phyloP scores from a whole-genome alignment of 2,113 vertebrate species.

The Dissostichus mawsoni region DNA sequence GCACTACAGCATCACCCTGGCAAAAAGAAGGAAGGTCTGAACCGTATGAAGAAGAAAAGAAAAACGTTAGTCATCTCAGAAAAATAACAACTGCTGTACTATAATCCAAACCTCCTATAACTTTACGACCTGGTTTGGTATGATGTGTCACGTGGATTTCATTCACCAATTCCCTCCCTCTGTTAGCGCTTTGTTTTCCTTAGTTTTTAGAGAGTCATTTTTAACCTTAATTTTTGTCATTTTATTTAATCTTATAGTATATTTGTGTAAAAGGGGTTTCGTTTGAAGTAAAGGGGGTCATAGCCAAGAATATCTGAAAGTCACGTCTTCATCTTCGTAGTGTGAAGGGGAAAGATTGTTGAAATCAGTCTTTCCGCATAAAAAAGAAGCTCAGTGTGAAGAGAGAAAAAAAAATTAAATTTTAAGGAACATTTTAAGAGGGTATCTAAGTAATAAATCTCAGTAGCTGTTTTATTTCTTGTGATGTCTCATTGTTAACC shows the following conservation, averaged over 20 bases:
- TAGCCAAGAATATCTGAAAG: slow-evolving; percentile 88
- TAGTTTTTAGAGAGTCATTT: slow-evolving; percentile 67
- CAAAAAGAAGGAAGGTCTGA: slow-evolving; percentile 84
- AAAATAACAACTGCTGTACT: slow-evolving; percentile 94
- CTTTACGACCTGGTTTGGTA: slow-evolving; percentile 78
- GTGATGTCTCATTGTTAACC: slow-evolving; percentile 93
- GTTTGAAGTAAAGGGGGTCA: slow-evolving; percentile 70
- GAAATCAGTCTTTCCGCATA: slow-evolving; percentile 77
- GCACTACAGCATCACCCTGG: slow-evolving; percentile 87
- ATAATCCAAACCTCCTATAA: slow-evolving; percentile 91
- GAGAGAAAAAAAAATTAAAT: slow-evolving; percentile 74
- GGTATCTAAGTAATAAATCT: slow-evolving; percentile 87
- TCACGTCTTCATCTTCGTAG: slow-evolving; percentile 85
- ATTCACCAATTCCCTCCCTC: slow-evolving; percentile 68
- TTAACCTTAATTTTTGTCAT: slow-evolving; percentile 76
- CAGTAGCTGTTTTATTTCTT: slow-evolving; percentile 89
- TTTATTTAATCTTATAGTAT: slow-evolving; percentile 62
- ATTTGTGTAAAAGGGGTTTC: slow-evolving; percentile 74
- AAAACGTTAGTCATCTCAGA: slow-evolving; percentile 93
- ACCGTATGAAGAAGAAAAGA: slow-evolving; percentile 81
- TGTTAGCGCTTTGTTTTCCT: slow-evolving; percentile 76
- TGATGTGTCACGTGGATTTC: slow-evolving; percentile 83
- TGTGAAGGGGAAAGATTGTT: slow-evolving; percentile 63
- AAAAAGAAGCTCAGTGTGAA: slow-evolving; percentile 71
- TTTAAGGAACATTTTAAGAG: slow-evolving; percentile 79